Evolutionary conservation across 2,113 vertebrate genomes (phyloP).

Genomic region (Urocolius indicus): DNA sequence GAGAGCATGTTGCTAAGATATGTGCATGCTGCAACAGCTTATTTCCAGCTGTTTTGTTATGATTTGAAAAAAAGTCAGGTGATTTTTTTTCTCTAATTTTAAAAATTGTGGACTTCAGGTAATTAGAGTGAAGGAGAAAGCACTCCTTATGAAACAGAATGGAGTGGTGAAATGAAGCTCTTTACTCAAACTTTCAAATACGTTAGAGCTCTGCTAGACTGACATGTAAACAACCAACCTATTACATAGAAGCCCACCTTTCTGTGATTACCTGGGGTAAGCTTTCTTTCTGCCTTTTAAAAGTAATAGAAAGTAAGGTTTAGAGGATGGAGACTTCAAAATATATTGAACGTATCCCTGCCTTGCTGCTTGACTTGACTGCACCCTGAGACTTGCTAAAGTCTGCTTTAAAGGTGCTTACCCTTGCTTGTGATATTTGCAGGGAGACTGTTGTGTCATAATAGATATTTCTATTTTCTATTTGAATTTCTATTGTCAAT

Average conservation of each 20-base stretch:
- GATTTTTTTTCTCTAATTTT: conserved; percentile 13
- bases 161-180: neutral
- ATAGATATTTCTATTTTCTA: neutral
- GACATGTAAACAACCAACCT: neutral
- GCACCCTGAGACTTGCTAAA: neutral
- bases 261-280: neutral
- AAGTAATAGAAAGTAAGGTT: neutral
- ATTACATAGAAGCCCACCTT: neutral
- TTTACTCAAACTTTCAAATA: neutral
- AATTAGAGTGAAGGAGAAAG: conserved; percentile 25
- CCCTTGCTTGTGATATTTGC: neutral
- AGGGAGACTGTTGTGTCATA: neutral
- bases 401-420: neutral
- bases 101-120: neutral
- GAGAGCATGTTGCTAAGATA: neutral
- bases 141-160: neutral
- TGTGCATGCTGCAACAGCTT: neutral
- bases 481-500: too few relatives aligned
- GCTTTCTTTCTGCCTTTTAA: neutral
- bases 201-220: neutral
- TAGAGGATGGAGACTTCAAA: neutral
- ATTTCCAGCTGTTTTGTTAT: neutral
- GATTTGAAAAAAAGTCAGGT: neutral
- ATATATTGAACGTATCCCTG: neutral
- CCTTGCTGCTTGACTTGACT: neutral